phyloP scores from a whole-genome alignment of 2,888 invertebrate genomes.

The Zootermopsis nevadensis region DNA sequence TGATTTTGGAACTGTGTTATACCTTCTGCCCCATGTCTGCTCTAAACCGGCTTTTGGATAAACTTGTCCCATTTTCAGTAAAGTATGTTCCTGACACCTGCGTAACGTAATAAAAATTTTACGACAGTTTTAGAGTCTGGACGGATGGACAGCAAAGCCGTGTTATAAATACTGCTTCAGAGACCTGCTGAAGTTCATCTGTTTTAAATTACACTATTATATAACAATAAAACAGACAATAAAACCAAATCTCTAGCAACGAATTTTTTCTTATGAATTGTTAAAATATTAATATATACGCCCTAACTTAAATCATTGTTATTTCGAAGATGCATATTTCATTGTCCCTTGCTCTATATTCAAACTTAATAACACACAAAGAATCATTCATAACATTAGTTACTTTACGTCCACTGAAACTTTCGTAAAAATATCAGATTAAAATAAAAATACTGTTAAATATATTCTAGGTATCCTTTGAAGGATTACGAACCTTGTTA shows the following conservation, averaged over 20 bases:
- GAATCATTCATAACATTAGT: no score
- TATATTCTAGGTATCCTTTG: no score
- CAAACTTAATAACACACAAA: no score
- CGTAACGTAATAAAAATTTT: background rate
- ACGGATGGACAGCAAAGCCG: background rate
- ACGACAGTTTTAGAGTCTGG: background rate
- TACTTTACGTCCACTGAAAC: no score
- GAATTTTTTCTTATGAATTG: background rate
- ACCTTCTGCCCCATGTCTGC: no score
- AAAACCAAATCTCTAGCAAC: background rate
- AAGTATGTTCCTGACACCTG: background rate
- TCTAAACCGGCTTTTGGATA: background rate
- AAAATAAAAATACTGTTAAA: no score
- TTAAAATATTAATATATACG: background rate
- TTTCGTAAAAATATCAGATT: no score
- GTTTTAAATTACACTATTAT: background rate
- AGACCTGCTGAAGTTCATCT: background rate
- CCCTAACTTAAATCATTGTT: background rate
- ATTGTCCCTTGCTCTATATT: no score
- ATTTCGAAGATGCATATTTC: background rate
- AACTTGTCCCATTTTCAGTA: slow-evolving; percentile 5
- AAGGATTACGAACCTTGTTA: no score
- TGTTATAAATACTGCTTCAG: background rate
- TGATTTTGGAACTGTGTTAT: no score
- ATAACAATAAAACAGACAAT: background rate